Percentiles rank a stretch among this genome's conserved stretches.
Evolutionary conservation across 2,888 invertebrate genomes (phyloP).

Genomic region (Pyrrhia umbra): DNA sequence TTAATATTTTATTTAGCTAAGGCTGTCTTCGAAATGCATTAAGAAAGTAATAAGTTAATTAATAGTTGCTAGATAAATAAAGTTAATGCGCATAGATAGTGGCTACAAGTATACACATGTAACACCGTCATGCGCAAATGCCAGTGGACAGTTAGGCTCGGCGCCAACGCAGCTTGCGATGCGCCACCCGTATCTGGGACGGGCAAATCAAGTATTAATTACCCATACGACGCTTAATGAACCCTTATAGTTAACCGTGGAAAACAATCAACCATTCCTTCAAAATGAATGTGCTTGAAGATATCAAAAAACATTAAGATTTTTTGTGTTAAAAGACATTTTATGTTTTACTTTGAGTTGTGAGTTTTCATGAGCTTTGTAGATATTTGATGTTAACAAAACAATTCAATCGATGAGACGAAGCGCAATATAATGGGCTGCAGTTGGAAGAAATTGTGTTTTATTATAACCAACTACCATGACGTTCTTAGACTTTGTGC

Average conservation of each 20-base stretch:
- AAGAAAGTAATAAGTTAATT: constrained; percentile 39
- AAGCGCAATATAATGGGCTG: not conserved
- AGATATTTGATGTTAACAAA: not conserved
- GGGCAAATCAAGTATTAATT: constrained; percentile 87
- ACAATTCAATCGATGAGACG: not conserved
- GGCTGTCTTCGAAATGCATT: constrained; percentile 15
- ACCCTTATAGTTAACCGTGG: constrained; percentile 68
- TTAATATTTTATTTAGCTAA: constrained; percentile 3
- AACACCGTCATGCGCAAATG: constrained; percentile 78
- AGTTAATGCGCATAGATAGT: constrained; percentile 57
- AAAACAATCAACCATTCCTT: constrained; percentile 48
- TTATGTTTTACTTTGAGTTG: too few species aligned
- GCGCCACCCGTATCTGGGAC: constrained; percentile 87
- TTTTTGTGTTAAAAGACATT: too few species aligned
- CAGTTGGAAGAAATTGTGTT: constrained; percentile 1
- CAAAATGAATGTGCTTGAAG: constrained; percentile 31
- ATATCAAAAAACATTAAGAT: constrained; percentile 2
- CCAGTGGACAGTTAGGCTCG: constrained; percentile 86
- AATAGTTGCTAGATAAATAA: constrained; percentile 55
- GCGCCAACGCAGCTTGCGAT: constrained; percentile 86
- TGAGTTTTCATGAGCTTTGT: not conserved
- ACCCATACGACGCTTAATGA: constrained; percentile 80
- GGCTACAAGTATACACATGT: constrained; percentile 64
- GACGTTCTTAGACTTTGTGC: constrained; percentile 12
- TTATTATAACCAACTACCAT: not conserved